Evolutionary conservation across 53 echinoderm and acorn worm species (phyloP).

Genomic region (Crossaster papposus): DNA sequence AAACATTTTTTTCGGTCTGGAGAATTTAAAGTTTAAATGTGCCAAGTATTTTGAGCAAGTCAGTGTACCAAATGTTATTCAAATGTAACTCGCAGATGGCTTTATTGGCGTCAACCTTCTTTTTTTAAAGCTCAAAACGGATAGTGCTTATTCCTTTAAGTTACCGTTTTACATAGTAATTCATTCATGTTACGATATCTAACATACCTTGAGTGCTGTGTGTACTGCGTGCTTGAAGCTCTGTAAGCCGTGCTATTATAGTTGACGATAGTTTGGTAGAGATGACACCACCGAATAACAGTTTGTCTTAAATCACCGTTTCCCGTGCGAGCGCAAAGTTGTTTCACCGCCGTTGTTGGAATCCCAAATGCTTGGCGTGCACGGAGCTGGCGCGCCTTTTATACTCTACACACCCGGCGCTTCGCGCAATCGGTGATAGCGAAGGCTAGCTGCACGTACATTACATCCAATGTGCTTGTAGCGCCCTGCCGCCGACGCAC

Average conservation of each 20-base stretch:
- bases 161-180: no score
- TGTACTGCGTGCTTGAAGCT: background rate
- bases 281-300: background rate
- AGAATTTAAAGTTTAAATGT: no score
- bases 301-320: slow-evolving; percentile 19
- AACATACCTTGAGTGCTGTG: slow-evolving; percentile 26
- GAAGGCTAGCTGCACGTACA: background rate
- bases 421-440: slow-evolving; percentile 31
- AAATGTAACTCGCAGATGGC: no score
- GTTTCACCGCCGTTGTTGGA: background rate
- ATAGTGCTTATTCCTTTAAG: no score
- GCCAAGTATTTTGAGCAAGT: no score
- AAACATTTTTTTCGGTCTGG: no score
- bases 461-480: background rate
- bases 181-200: no score
- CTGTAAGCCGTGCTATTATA: background rate
- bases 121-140: no score
- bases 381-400: background rate
- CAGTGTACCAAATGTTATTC: no score
- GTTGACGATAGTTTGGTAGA: background rate
- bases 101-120: no score
- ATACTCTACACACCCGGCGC: slow-evolving; percentile 20
- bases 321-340: background rate
- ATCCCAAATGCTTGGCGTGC: slow-evolving; percentile 26
- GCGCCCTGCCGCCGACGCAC: background rate